Conservation (phyloP, 2,888 invertebrate species). For the Bombylius major region DNA sequence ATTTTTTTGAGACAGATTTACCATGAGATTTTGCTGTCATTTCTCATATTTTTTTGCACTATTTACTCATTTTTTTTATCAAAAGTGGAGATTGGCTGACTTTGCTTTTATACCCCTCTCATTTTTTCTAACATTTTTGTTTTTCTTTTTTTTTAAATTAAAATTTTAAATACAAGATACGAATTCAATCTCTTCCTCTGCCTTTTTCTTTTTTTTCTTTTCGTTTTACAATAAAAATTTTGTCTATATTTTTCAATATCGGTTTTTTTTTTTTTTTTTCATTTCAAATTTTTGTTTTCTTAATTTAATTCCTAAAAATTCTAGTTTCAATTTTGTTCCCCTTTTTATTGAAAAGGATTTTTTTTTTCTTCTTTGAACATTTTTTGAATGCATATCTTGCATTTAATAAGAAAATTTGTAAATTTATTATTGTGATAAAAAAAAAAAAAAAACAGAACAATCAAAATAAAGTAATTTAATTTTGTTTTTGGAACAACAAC, state of each 20-base stretch:
- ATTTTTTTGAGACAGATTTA: too few species aligned
- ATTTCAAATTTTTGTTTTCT: neutral
- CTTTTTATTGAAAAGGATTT: too few species aligned
- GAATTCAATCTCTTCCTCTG: conserved; percentile 13
- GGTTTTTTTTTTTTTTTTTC: neutral
- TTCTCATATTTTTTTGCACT: too few species aligned
- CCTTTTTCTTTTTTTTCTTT: neutral
- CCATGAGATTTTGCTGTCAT: too few species aligned
- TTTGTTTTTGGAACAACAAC: neutral
- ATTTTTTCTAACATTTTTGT: too few species aligned
- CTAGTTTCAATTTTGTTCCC: too few species aligned
- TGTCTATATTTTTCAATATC: neutral
- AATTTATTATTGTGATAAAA: neutral
- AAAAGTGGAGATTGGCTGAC: too few species aligned
- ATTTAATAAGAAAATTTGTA: conserved; percentile 1
- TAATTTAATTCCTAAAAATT: neutral
- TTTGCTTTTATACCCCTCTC: too few species aligned
- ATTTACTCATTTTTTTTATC: too few species aligned
- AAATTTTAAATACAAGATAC: conserved; percentile 13
- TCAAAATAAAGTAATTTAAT: neutral
- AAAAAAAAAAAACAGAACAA: neutral
- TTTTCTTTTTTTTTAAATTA: too few species aligned
- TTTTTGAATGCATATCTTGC: conserved; percentile 14
- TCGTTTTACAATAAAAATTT: neutral
- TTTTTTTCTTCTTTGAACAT: too few species aligned